These are phyloP conservation scores for Nymphalis urticae DNA, from an alignment of 2,888 invertebrate species.

Conservation along the genomic window DNA sequence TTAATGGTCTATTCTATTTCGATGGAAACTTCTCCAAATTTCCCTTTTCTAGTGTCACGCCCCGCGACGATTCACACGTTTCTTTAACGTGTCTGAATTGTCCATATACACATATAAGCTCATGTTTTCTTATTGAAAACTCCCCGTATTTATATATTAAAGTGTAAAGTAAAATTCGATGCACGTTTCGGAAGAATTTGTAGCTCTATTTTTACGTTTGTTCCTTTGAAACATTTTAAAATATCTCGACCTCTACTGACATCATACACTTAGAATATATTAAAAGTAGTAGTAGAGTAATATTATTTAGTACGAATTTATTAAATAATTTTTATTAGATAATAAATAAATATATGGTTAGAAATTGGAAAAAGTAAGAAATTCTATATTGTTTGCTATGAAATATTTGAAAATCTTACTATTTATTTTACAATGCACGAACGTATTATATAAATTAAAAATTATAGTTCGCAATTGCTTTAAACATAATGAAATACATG, in stretches of 20 bases:
- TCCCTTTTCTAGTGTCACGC: constrained; percentile 46
- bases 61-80: constrained; percentile 5
- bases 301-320: too few species aligned
- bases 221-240: constrained; percentile 6
- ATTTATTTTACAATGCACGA: too few species aligned
- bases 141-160: not conserved
- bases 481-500: too few species aligned
- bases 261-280: not conserved
- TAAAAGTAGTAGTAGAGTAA: too few species aligned
- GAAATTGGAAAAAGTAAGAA: too few species aligned
- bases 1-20: constrained; percentile 72
- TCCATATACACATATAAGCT: not conserved
- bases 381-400: too few species aligned
- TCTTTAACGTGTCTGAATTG: not conserved
- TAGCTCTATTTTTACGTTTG: not conserved
- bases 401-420: too few species aligned
- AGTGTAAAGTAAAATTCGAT: constrained; percentile 1
- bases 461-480: too few species aligned
- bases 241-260: not conserved
- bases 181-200: constrained; percentile 13
- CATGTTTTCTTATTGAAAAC: not conserved
- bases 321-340: too few species aligned
- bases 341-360: too few species aligned
- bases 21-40: constrained; percentile 65
- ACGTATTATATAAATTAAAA: too few species aligned